Evolutionary conservation across 2,797 vertebrate genomes (phyloP).

Genomic region (Sylvilagus floridanus): DNA sequence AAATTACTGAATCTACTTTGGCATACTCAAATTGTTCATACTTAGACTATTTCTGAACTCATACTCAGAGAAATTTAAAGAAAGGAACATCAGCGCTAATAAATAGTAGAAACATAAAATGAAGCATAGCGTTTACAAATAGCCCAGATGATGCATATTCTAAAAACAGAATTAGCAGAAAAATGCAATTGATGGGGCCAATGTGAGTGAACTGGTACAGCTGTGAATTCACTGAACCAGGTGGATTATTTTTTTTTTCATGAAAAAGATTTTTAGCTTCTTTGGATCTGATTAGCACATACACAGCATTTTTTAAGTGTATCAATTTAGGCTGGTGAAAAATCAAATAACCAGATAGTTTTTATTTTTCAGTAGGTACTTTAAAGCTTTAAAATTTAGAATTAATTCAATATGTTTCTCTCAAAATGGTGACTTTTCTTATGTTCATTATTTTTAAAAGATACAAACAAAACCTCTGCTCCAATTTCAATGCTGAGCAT

Average conservation of each 20-base stretch:
- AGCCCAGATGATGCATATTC: slow-evolving; percentile 25
- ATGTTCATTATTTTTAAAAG: slow-evolving; percentile 10
- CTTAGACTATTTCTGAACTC: background rate
- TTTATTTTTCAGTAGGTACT: background rate
- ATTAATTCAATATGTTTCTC: background rate
- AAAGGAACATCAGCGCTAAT: slow-evolving; percentile 25
- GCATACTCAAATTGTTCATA: background rate
- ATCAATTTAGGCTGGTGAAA: background rate
- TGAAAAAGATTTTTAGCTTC: slow-evolving; percentile 29
- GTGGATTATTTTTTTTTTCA: slow-evolving; percentile 7
- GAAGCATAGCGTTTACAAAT: background rate
- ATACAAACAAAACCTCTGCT: background rate
- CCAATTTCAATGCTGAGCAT: background rate
- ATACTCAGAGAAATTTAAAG: background rate
- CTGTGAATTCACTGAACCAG: slow-evolving; percentile 46
- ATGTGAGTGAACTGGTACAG: slow-evolving; percentile 34
- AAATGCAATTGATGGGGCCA: background rate
- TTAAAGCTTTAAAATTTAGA: slow-evolving; percentile 21
- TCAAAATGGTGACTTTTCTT: slow-evolving; percentile 25
- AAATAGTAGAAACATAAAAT: slow-evolving; percentile 33
- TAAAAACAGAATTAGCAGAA: slow-evolving; percentile 55
- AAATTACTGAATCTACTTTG: background rate
- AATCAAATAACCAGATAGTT: background rate
- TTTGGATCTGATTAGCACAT: slow-evolving; percentile 18
- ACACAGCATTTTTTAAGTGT: background rate